These are phyloP conservation scores for Latrodectus elegans DNA, from an alignment of 2,888 invertebrate genomes.

Conservation along the genomic window DNA sequence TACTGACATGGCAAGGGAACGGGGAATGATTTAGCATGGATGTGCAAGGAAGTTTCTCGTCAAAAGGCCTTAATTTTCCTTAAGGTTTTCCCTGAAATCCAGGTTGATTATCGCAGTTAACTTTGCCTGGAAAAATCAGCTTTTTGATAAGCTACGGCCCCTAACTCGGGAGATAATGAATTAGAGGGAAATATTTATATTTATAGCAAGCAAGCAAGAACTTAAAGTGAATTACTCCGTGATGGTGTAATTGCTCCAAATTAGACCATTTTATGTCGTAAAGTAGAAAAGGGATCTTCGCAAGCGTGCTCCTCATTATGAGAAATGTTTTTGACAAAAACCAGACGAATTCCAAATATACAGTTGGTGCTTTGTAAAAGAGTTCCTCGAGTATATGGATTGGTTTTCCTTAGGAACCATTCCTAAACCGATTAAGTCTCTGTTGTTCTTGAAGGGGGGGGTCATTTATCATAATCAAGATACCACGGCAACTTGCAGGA, in stretches of 20 bases:
- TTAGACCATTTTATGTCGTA: conserved; percentile 67
- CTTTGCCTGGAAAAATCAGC: no score
- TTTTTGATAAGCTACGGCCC: no score
- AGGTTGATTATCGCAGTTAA: no score
- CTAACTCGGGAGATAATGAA: conserved; percentile 27
- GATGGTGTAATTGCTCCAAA: conserved; percentile 67
- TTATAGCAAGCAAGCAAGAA: conserved; percentile 53
- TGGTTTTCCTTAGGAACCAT: conserved; percentile 66
- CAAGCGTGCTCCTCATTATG: conserved; percentile 59
- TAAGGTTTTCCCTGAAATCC: no score
- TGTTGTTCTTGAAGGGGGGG: conserved; percentile 44
- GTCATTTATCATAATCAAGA: conserved; percentile 68
- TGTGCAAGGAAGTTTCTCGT: conserved; percentile 43
- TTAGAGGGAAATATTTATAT: conserved; percentile 52
- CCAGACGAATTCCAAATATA: conserved; percentile 55
- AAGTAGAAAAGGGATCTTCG: conserved; percentile 47
- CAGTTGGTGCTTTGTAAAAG: conserved; percentile 69
- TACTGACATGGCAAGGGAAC: conserved; percentile 61
- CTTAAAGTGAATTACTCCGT: conserved; percentile 53
- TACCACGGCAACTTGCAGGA: conserved; percentile 64
- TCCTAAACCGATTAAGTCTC: conserved; percentile 69
- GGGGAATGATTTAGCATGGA: conserved; percentile 48
- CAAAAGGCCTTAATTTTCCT: neutral
- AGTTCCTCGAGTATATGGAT: conserved; percentile 65
- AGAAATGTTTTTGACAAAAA: conserved; percentile 66